Base-by-base conservation (phyloP, 2,888 invertebrate species). In the Sphinx pinastri region DNA sequence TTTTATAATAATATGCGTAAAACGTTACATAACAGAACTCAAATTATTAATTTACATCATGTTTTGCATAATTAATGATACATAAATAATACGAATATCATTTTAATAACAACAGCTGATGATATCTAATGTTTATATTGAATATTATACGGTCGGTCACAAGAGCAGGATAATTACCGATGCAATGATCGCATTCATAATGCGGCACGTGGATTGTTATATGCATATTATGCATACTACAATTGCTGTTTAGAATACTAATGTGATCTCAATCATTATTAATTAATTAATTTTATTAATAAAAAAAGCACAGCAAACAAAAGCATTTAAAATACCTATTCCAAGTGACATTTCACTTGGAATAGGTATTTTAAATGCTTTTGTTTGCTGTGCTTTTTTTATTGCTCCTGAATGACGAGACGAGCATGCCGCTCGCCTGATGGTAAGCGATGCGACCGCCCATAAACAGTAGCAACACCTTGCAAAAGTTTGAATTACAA, bases 71-170 rank as follows among this genome's bases (percentile, higher is more conserved):
- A 19, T 69, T 63, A 38, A 69, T 69, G 52, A 54, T 54, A 63
- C 19, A 14, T 68, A 52, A 68, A 70, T 67, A 59, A 57, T 59
- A n/a, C 47, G 63, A 55, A 66, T 55, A 70, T 67, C 57, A 57
- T 13, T 57, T 66, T 58, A 55, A 58, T 67, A 66, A 51, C 4
- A 59, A 71, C 72, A 68, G 11, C 49, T 68, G 63, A 16, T 19
- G 76, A 76, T 78, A 77, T 72, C 68, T 68, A 55, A 3, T 79
- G 77, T 79, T 81, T 78, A 77, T 72, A 74, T 71, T 71, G 47
- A 77, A 70, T 71, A 19, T 19, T 19, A 6, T 55, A 25, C 55
- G 19, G 19, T 55, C 68, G 59, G 67, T 72, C 63, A 55, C 51
- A 54, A 75, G 72, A 73, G 63, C 71, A 71, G 71, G 70, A 75